Evolutionary conservation across 2,888 invertebrate genomes (phyloP), one percentile per base, ranked within the genome.

Genomic region (Hesperia comma): DNA sequence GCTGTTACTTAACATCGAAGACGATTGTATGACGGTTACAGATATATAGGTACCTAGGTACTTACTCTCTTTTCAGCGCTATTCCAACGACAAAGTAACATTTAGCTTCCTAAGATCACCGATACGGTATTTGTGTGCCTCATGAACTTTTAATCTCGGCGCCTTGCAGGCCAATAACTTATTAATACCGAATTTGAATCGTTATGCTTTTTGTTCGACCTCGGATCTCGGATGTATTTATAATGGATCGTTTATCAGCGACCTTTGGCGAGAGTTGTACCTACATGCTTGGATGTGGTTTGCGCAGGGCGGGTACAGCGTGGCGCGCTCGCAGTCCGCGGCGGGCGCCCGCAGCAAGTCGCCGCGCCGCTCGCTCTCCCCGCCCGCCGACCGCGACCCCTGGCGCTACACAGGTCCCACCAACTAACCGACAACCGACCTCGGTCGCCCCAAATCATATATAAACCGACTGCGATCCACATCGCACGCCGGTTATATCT

Each of bases 251-350:
- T 55, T 32, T 32, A 55, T 17, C 17, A 6, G 6, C 49, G 21
- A 51, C 17, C 49, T 32, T 40, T 58, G 58, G 58, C 41, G 5
- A 14, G 17, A 49, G 49, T 49, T 21, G 21, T 51, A 51, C n/a
- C n/a, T n/a, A n/a, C 33, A 51, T 21, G 51, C 14, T 37, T 51
- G 57, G 43, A 46, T 58, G 51, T 64, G 71, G 17, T 49, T 14
- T 57, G 58, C 55, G 17, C 70, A 72, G 74, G 68, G 89, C 70
- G 88, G 87, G 37, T 88, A 86, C 83, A 79, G 81, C 79, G 87
- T 85, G 95, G 96, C 96, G 83, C 94, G 97, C 74, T 97, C 97
- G 79, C 97, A 97, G 89, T 97, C 97, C 68, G 97, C 97, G 68
- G 97, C 97, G 68, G 97, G 97, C 53, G 89, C 86, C 66, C 94